phyloP scores from a whole-genome alignment of 1,140 invertebrate genomes.

The Camponotus vicinus region DNA sequence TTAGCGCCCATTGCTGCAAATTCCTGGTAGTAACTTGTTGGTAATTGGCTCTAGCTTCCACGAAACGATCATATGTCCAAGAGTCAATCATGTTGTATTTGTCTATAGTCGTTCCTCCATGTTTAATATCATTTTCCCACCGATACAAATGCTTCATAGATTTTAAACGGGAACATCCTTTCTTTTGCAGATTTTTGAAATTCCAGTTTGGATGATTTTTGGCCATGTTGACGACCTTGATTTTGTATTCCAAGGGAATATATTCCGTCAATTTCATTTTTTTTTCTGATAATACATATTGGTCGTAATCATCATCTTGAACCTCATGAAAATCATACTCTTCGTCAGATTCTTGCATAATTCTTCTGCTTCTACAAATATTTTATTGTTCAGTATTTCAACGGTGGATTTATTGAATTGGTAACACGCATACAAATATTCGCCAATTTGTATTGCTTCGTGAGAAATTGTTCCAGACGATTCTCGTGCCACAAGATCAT shows the following conservation, averaged over 20 bases:
- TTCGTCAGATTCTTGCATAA: too few species aligned
- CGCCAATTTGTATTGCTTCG: not conserved
- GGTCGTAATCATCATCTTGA: not conserved
- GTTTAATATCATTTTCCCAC: constrained; percentile 26
- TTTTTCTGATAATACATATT: not conserved
- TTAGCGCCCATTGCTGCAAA: constrained; percentile 1
- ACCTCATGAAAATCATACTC: not conserved
- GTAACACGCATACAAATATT: not conserved
- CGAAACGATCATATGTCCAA: constrained; percentile 5
- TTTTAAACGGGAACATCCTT: not conserved
- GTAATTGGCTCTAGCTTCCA: not conserved
- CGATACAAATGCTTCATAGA: not conserved
- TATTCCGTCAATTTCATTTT: not conserved
- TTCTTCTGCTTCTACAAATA: not conserved
- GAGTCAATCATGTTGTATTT: not conserved
- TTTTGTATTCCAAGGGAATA: constrained; percentile 1
- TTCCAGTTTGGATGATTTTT: constrained; percentile 10
- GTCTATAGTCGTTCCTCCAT: not conserved
- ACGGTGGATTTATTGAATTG: not conserved
- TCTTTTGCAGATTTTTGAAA: not conserved
- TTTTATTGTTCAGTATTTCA: not conserved
- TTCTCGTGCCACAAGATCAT: not conserved
- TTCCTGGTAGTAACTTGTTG: not conserved
- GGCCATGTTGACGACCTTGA: not conserved
- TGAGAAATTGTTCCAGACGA: not conserved